phyloP scores from a whole-genome alignment of 2,113 vertebrate species.

The Hippocampus zosterae region DNA sequence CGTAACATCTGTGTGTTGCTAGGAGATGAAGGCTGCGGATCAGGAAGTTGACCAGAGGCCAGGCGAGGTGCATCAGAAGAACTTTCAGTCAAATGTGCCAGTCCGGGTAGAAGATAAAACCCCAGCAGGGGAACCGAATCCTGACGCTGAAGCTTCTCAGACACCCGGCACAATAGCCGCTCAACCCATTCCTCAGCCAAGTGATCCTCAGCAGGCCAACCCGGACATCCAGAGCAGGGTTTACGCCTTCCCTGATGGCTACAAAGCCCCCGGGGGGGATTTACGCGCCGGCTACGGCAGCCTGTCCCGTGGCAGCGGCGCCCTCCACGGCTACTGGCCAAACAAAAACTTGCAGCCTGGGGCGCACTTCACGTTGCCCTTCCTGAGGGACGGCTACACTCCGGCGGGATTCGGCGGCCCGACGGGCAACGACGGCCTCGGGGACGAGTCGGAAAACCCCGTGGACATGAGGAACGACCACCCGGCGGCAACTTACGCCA shows the following conservation, averaged over 20 bases:
- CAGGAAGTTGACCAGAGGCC: constrained; percentile 37
- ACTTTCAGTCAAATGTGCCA: constrained; percentile 20
- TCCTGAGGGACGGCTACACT: constrained; percentile 68
- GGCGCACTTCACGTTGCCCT: constrained; percentile 72
- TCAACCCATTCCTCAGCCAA: constrained; percentile 21
- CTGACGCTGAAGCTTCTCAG: constrained; percentile 25
- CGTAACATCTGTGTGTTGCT: constrained; percentile 22
- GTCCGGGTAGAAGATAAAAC: constrained; percentile 32
- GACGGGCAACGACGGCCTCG: constrained; percentile 47
- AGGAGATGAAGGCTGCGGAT: constrained; percentile 62
- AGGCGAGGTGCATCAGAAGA: constrained; percentile 31
- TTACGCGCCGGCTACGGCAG: constrained; percentile 61
- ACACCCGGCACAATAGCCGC: constrained; percentile 1
- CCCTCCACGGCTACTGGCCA: constrained; percentile 63
- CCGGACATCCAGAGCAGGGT: constrained; percentile 48
- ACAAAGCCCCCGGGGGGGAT: constrained; percentile 50
- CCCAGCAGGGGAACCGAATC: constrained; percentile 3
- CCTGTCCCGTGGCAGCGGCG: constrained; percentile 44
- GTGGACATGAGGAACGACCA: constrained; percentile 57
- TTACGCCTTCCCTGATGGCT: constrained; percentile 50
- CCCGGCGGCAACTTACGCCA: constrained; percentile 52
- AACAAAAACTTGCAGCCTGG: constrained; percentile 66
- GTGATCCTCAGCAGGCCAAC: constrained; percentile 37
- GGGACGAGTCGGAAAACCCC: constrained; percentile 49
- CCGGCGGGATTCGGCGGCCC: constrained; percentile 47